These are phyloP conservation scores for Pterocles burchelli DNA, from an alignment of 2,113 vertebrate species.

Conservation along the genomic window DNA sequence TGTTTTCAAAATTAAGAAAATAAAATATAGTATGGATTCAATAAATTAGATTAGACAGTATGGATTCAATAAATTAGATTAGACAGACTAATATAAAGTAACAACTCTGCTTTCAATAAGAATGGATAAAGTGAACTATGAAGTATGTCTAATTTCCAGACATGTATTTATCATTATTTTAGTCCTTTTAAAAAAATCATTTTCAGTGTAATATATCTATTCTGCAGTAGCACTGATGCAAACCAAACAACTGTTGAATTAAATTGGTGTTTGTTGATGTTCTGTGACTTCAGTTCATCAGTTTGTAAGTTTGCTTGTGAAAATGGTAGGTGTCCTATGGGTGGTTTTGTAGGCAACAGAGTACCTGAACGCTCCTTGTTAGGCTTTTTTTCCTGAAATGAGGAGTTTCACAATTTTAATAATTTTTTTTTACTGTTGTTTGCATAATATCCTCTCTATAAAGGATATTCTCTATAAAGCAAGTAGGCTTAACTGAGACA, in stretches of 20 bases:
- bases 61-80: not conserved
- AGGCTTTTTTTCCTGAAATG: not conserved
- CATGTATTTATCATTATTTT: not conserved
- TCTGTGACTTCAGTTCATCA: not conserved
- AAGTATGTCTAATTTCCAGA: not conserved
- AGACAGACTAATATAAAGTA: not conserved
- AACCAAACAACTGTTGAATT: not conserved
- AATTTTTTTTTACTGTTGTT: not conserved
- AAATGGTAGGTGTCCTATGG: not conserved
- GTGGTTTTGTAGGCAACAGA: not conserved
- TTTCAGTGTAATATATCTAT: not conserved
- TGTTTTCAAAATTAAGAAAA: not conserved
- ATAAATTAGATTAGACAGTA: not conserved
- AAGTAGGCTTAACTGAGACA: not conserved
- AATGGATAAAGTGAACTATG: not conserved
- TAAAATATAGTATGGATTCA: not conserved
- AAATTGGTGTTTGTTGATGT: not conserved
- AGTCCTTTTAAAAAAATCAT: not conserved
- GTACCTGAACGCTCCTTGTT: not conserved
- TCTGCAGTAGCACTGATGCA: not conserved
- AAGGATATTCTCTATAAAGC: not conserved
- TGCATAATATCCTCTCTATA: not conserved
- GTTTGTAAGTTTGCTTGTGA: not conserved
- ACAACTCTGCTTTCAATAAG: not conserved
- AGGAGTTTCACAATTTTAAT: not conserved